A percentile compares a stretch with the other conserved stretches of the same genome.
Conservation (phyloP, 2,888 invertebrate genomes). For the Xanthia togata region DNA sequence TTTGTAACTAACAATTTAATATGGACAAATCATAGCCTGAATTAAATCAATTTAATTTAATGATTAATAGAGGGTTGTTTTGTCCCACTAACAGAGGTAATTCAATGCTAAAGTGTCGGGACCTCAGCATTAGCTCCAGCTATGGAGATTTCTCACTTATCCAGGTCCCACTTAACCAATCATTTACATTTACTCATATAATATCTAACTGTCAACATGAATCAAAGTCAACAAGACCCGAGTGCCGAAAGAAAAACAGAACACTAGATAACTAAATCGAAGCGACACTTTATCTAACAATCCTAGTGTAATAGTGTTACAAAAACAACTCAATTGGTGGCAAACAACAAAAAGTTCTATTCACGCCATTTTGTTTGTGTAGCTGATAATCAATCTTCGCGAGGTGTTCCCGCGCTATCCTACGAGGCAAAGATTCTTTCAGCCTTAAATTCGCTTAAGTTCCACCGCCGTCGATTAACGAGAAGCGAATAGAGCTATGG, state of each 20-base stretch:
- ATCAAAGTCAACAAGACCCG: neutral
- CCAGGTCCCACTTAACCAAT: too few relatives aligned
- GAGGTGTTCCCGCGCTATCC: slow-evolving; percentile 32
- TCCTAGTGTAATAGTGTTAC: slow-evolving; percentile 12
- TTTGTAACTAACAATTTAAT: too few relatives aligned
- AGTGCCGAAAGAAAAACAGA: neutral
- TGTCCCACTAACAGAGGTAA: too few relatives aligned
- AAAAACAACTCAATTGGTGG: slow-evolving; percentile 33
- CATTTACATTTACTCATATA: too few relatives aligned
- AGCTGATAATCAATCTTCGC: slow-evolving; percentile 63
- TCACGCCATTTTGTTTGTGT: slow-evolving; percentile 28
- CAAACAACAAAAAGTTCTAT: slow-evolving; percentile 37
- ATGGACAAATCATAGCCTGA: too few relatives aligned
- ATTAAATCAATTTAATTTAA: too few relatives aligned
- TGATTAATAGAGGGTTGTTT: too few relatives aligned
- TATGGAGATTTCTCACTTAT: too few relatives aligned
- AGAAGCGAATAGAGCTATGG: neutral
- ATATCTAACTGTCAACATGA: neutral
- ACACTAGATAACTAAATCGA: slow-evolving; percentile 13
- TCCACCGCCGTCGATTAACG: neutral
- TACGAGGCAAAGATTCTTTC: slow-evolving; percentile 51
- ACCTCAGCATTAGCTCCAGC: too few relatives aligned
- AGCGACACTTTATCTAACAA: slow-evolving; percentile 6
- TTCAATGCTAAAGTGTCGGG: too few relatives aligned
- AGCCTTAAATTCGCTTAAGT: neutral